These are phyloP conservation scores for Solenodon paradoxus DNA, from an alignment of 2,113 vertebrate species.

Conservation along the genomic window DNA sequence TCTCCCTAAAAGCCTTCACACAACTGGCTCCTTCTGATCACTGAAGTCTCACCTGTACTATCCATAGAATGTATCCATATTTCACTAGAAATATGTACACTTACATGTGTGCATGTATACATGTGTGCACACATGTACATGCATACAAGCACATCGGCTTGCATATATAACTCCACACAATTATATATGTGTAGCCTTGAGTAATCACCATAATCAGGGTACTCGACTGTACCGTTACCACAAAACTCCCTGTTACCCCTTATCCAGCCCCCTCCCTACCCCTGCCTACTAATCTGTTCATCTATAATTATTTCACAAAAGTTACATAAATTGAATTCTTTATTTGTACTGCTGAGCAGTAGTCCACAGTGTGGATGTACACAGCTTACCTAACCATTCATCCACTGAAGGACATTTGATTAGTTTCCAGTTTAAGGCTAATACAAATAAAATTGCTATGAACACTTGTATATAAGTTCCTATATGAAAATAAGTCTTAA, in stretches of 20 bases:
- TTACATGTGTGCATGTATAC: accelerated
- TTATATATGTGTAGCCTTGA: not conserved
- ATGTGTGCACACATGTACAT: accelerated
- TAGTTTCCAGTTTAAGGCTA: not conserved
- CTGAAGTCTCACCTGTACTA: not conserved
- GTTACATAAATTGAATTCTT: not conserved
- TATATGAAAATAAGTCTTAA: not conserved
- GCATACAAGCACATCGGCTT: not conserved
- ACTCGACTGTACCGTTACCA: not conserved
- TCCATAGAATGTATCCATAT: not conserved
- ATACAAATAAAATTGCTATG: constrained; percentile 11
- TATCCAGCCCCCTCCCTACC: not conserved
- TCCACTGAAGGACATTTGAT: not conserved
- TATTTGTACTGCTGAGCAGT: constrained; percentile 4
- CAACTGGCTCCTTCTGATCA: not conserved
- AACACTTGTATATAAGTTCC: not conserved
- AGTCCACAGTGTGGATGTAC: not conserved
- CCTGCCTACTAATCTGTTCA: not conserved
- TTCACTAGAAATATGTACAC: not conserved
- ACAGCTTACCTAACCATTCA: not conserved
- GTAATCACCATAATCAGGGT: not conserved
- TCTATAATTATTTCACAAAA: not conserved
- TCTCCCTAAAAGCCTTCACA: not conserved
- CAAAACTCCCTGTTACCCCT: not conserved
- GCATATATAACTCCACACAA: not conserved